These are phyloP conservation scores for Meloidogyne chitwoodi DNA, from an alignment of 1,140 invertebrate species.

Conservation along the genomic window DNA sequence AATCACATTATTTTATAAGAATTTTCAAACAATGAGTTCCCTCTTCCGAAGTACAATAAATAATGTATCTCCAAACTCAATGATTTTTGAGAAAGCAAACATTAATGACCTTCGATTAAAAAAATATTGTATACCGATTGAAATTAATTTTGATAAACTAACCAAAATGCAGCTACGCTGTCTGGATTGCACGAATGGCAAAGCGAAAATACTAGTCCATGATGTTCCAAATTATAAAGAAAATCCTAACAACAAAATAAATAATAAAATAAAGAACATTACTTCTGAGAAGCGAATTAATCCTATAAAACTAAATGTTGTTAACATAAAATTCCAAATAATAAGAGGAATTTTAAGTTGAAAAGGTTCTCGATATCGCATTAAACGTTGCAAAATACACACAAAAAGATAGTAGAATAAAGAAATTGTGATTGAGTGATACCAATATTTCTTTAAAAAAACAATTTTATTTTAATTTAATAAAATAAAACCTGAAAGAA, in stretches of 20 bases:
- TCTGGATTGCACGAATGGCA: slow-evolving; percentile 70
- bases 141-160: not conserved
- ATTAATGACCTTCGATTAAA: slow-evolving; percentile 15
- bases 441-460: slow-evolving; percentile 53
- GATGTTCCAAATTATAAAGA: slow-evolving; percentile 32
- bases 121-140: not conserved
- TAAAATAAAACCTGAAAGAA: slow-evolving; percentile 50
- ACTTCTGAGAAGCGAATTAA: slow-evolving; percentile 72
- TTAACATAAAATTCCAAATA: slow-evolving; percentile 84
- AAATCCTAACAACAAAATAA: slow-evolving; percentile 48
- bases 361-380: slow-evolving; percentile 81
- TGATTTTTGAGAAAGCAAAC: slow-evolving; percentile 58
- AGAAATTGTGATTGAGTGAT: slow-evolving; percentile 57
- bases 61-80: slow-evolving; percentile 59
- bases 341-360: slow-evolving; percentile 77
- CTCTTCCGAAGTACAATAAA: slow-evolving; percentile 58
- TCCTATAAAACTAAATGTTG: slow-evolving; percentile 78
- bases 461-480: slow-evolving; percentile 43
- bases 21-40: slow-evolving; percentile 45
- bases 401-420: slow-evolving; percentile 52
- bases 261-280: not conserved
- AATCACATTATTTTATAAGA: not conserved
- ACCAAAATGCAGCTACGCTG: slow-evolving; percentile 76
- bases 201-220: slow-evolving; percentile 64
- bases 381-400: slow-evolving; percentile 70